Conservation (phyloP, 2,888 invertebrate genomes). For the Subacronicta megacephala region DNA sequence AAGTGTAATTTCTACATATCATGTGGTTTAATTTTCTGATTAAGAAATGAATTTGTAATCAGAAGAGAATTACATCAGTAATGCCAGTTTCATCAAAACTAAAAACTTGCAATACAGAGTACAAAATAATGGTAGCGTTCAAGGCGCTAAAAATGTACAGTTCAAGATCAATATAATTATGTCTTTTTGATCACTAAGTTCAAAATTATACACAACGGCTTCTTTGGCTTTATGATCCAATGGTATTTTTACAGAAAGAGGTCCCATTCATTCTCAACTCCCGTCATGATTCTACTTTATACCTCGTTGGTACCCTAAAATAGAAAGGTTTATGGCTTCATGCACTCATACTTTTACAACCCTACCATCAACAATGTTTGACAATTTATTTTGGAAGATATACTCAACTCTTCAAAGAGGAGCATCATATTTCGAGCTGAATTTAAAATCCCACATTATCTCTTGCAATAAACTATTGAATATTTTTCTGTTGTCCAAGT, state of each 20-base stretch:
- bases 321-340: conserved; percentile 21
- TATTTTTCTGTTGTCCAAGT: conserved; percentile 4
- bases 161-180: too few relatives aligned
- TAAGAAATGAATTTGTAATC: too few relatives aligned
- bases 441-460: not conserved
- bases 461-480: not conserved
- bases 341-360: conserved; percentile 1
- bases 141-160: too few relatives aligned
- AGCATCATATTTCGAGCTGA: not conserved
- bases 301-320: conserved; percentile 12
- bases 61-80: too few relatives aligned
- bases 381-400: conserved; percentile 3
- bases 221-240: conserved; percentile 15
- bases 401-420: not conserved
- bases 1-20: too few relatives aligned
- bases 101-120: too few relatives aligned
- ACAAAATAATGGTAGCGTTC: too few relatives aligned
- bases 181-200: not conserved
- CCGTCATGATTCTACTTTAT: conserved; percentile 9
- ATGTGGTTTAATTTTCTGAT: too few relatives aligned
- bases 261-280: conserved; percentile 9
- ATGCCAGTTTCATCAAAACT: too few relatives aligned
- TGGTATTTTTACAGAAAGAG: conserved; percentile 36
- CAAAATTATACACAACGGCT: not conserved
- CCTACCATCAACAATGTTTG: not conserved